Evolutionary conservation across 2,113 vertebrate genomes (phyloP), one percentile per base, ranked within the genome.

Genomic region (Gallinago media): DNA sequence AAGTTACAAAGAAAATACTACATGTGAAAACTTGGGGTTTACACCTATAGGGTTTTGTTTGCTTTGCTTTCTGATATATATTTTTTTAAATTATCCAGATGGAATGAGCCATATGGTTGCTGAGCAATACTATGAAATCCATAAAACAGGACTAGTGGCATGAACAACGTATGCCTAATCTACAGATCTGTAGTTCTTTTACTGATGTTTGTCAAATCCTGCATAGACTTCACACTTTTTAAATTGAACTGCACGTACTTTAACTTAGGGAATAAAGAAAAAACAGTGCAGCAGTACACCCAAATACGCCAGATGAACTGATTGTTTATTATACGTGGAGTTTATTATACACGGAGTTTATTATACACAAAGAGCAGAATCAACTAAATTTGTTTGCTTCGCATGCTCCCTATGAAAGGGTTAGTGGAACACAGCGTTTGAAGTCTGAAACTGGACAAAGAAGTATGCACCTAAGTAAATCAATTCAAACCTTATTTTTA

Each of bases 401-500:
- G 46, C 63, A 68, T 2, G 0, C 16, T 79, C 55, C 66, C 66
- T 72, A 54, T 29, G 62, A 93, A 93, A 83, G 4, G 21, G 25
- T 50, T 70, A 38, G 22, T 11, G 38, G 81, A 91, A 85, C 38
- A 52, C 89, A 79, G 50, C 10, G 11, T 79, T 65, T 73, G 42
- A 86, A 94, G 73, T 17, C 62, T 92, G 70, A 73, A 94, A 92
- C 0, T 0, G 63, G 75, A 88, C 44, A 29, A 25, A 78, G 49
- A 70, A 73, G 15, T 36, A 80, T 9, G 5, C 77, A 40, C 29
- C 76, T 73, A 93, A 75, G 49, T 31, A 80, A 82, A 92, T 59
- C 3, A 92, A 87, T 59, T 91, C 50, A 87, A 71, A 75, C 44
- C 75, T 86, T 77, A 56, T n/a, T 96, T 94, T 84, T 67, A 78